phyloP scores from a whole-genome alignment of 2,888 invertebrate genomes.

The Cantharis lateralis region DNA sequence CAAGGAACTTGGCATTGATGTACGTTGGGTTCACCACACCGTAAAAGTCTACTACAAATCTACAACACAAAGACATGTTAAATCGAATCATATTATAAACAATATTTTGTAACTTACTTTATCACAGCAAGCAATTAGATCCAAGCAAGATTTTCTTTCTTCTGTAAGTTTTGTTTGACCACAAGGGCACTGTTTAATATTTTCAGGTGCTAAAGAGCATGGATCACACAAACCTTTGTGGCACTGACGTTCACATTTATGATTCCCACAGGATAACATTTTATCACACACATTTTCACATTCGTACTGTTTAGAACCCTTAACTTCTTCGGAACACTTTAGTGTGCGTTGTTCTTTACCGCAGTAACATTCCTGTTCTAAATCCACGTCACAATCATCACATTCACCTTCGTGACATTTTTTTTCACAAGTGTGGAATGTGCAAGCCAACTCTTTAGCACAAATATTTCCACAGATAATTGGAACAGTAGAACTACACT shows the following conservation, averaged over 20 bases:
- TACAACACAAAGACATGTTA: conserved; percentile 39
- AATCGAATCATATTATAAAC: neutral
- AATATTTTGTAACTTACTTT: conserved; percentile 55
- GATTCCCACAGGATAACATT: conserved; percentile 68
- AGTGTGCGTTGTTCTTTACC: conserved; percentile 65
- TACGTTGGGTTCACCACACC: conserved; percentile 69
- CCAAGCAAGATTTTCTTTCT: conserved; percentile 71
- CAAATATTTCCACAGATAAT: conserved; percentile 79
- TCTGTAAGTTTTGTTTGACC: conserved; percentile 63
- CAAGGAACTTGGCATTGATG: conserved; percentile 71
- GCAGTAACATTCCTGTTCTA: conserved; percentile 77
- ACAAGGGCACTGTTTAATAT: conserved; percentile 75
- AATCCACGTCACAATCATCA: conserved; percentile 66
- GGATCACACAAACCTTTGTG: conserved; percentile 70
- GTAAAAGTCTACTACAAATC: conserved; percentile 66
- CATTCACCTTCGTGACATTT: conserved; percentile 84
- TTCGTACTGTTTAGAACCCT: conserved; percentile 58
- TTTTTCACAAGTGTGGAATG: conserved; percentile 71
- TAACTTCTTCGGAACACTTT: conserved; percentile 63
- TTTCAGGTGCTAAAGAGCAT: conserved; percentile 66
- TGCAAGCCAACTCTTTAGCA: conserved; percentile 75
- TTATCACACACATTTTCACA: conserved; percentile 69
- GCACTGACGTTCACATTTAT: conserved; percentile 70
- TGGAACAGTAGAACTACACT: conserved; percentile 73
- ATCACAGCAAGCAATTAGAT: conserved; percentile 82